Conservation (phyloP, 2,888 invertebrate species). For the Leptopilina myrica region DNA sequence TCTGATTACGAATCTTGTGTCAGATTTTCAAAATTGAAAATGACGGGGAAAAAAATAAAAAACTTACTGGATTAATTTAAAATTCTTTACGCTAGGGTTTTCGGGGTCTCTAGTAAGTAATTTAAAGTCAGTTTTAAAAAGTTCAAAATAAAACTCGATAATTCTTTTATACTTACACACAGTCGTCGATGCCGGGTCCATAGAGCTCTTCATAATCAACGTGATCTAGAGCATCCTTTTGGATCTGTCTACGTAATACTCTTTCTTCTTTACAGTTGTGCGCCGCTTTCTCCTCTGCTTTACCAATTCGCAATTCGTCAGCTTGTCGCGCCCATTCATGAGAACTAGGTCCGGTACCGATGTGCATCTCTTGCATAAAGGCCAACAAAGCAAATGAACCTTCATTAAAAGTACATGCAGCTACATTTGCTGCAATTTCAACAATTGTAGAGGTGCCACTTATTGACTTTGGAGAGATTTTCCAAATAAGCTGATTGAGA, state of each 20-base stretch:
- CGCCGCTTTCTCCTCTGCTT: too few relatives aligned
- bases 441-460: conserved; percentile 50
- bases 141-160: background rate
- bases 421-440: conserved; percentile 61
- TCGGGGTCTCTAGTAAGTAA: too few relatives aligned
- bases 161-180: background rate
- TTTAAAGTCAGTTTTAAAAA: too few relatives aligned
- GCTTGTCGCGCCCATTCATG: conserved; percentile 69
- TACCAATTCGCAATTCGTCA: too few relatives aligned
- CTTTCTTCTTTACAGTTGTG: too few relatives aligned
- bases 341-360: conserved; percentile 37
- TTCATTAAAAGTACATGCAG: conserved; percentile 73
- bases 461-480: conserved; percentile 56
- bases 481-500: conserved; percentile 48
- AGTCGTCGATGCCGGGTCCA: background rate
- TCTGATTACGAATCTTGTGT: too few relatives aligned
- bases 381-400: conserved; percentile 46
- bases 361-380: conserved; percentile 69
- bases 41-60: too few relatives aligned
- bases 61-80: too few relatives aligned
- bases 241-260: too few relatives aligned
- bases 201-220: background rate
- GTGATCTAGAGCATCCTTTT: too few relatives aligned
- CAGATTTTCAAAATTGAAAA: too few relatives aligned
- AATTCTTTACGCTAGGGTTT: too few relatives aligned